phyloP scores from a whole-genome alignment of 2,113 vertebrate genomes.

The Mystacornis crossleyi region DNA sequence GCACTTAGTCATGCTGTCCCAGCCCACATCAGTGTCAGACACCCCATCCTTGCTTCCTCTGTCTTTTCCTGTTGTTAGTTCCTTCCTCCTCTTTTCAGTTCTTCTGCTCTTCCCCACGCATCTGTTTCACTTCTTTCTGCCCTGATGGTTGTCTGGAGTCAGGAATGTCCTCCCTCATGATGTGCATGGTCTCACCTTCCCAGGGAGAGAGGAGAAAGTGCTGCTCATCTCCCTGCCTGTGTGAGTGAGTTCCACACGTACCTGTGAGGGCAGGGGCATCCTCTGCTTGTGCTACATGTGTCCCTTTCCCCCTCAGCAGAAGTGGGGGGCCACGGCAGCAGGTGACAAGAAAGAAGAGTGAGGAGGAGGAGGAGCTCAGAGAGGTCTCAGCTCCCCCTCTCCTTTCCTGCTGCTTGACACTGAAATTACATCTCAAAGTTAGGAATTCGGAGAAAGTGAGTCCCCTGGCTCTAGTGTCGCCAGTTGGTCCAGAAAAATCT shows the following conservation, averaged over 20 bases:
- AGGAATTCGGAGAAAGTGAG: neutral
- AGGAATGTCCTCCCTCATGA: neutral
- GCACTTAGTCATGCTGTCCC: neutral
- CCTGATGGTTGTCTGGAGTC: neutral
- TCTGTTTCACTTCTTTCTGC: neutral
- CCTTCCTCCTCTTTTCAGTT: neutral
- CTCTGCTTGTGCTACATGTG: rapidly evolving
- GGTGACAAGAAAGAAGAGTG: neutral
- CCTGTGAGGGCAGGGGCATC: neutral
- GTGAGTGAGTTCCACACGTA: rapidly evolving
- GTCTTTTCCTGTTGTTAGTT: neutral
- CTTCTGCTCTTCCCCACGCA: neutral
- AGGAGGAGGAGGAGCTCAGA: neutral
- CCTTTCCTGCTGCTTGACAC: neutral
- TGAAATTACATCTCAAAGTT: neutral
- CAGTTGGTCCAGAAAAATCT: neutral
- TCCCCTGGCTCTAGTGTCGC: neutral
- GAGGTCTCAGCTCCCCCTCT: neutral
- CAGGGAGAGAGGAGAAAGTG: neutral
- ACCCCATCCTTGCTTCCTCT: neutral
- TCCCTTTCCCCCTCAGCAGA: neutral
- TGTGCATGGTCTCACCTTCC: neutral
- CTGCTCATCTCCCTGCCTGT: neutral
- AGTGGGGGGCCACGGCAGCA: neutral
- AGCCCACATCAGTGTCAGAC: neutral